Conservation (phyloP, 2,113 vertebrate species). For the Agapornis roseicollis region DNA sequence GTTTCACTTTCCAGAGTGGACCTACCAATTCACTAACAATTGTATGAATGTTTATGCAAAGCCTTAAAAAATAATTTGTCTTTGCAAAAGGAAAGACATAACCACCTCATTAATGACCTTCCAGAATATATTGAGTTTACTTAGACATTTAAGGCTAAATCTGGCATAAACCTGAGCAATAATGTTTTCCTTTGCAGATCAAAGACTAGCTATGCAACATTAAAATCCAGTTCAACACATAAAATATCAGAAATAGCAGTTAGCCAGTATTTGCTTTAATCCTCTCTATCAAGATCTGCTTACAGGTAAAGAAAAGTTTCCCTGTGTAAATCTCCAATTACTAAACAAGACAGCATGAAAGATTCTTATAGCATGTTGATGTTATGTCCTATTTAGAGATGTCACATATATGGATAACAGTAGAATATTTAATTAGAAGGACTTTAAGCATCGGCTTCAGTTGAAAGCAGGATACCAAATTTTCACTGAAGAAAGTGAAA, state of each 20-base stretch:
- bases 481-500: neutral
- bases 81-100: neutral
- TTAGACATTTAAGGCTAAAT: neutral
- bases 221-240: neutral
- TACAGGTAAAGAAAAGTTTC: neutral
- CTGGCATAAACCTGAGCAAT: neutral
- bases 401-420: neutral
- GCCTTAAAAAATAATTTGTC: neutral
- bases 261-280: neutral
- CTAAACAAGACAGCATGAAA: neutral
- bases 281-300: neutral
- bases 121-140: neutral
- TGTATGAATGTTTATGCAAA: neutral
- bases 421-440: neutral
- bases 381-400: neutral
- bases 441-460: neutral
- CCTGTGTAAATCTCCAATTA: neutral
- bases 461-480: neutral
- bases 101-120: neutral
- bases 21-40: neutral
- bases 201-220: neutral
- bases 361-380: neutral
- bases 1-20: neutral
- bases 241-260: neutral
- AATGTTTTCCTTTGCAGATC: neutral